phyloP scores from a whole-genome alignment of 2,113 vertebrate genomes.

The Chauna torquata region DNA sequence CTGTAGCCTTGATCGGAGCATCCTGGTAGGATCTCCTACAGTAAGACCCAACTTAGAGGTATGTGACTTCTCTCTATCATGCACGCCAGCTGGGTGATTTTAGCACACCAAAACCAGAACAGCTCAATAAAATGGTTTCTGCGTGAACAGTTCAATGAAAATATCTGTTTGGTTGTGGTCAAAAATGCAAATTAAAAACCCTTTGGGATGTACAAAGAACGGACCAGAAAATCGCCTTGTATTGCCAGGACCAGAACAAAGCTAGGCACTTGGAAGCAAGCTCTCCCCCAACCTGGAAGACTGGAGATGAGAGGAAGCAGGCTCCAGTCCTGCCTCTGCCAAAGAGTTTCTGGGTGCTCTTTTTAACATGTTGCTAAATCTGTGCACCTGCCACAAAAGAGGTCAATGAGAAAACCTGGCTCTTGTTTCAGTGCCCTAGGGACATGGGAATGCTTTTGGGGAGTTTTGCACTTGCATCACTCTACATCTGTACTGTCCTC shows the following conservation, averaged over 20 bases:
- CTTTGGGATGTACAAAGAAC: background rate
- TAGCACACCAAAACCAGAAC: conserved; percentile 4
- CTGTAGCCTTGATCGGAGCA: background rate
- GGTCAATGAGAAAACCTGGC: background rate
- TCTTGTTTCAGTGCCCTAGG: background rate
- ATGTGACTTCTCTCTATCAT: background rate
- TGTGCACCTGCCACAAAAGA: background rate
- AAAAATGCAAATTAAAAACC: conserved; percentile 13
- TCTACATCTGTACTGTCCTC: background rate
- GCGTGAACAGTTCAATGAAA: background rate
- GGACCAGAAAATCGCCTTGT: background rate
- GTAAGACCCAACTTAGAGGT: background rate
- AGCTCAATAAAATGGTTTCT: conserved; percentile 26
- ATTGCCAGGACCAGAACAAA: background rate
- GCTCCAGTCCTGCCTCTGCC: background rate
- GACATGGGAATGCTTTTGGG: background rate
- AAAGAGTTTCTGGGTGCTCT: background rate
- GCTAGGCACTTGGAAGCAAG: background rate
- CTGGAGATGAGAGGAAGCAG: background rate
- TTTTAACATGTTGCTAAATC: background rate
- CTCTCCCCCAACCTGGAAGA: background rate
- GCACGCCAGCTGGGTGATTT: background rate
- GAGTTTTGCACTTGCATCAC: background rate
- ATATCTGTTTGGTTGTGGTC: background rate
- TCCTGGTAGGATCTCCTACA: background rate